Evolutionary conservation across 1,140 invertebrate species (phyloP), one percentile per base, ranked within the genome.

Genomic region (Rhopalosiphum maidis): DNA sequence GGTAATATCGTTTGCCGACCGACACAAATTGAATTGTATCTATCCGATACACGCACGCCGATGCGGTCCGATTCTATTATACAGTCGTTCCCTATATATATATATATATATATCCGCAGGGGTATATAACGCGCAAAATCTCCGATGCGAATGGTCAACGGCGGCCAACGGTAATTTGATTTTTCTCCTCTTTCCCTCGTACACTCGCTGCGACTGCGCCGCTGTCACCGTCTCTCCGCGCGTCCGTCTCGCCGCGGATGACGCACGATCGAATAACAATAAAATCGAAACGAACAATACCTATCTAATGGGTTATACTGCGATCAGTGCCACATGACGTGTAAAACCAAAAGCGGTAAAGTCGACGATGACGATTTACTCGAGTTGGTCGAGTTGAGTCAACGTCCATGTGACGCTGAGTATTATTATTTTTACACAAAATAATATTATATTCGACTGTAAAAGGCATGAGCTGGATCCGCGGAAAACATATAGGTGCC

Each of bases 1-100:
- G 89, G 37, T 43, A 60, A 90, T 90, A 68, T 68, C 88, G 54
- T 43, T 68, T 43, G 41, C 89, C 54, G 35, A 90, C 48, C 54
- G 51, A 41, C 22, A 43, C 37, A 90, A 60, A 60, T 90, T 37
- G 54, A 68, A 90, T 60, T 68, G n/a, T 88, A 77, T 55, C 35
- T 37, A 35, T 30, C 54, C 8, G 37, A 25, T 41, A 30, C 88
- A 90, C 25, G 23, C 46, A 23, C 30, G n/a, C 5, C 46, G n/a
- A 54, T n/a, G 30, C 85, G 46, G 30, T 48, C 54, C 41, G 37
- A 90, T 90, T 90, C 51, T 41, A 90, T 90, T 90, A 51, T 18
- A 51, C 15, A 60, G 7, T 60, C 51, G 35, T 21, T 21, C 21
- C 11, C 15, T 51, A 1, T 3, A 51, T 21, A 46, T 46, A 46